These are phyloP conservation scores for Kryphioiulus occultus DNA, from an alignment of 2,888 invertebrate genomes.

Conservation along the genomic window DNA sequence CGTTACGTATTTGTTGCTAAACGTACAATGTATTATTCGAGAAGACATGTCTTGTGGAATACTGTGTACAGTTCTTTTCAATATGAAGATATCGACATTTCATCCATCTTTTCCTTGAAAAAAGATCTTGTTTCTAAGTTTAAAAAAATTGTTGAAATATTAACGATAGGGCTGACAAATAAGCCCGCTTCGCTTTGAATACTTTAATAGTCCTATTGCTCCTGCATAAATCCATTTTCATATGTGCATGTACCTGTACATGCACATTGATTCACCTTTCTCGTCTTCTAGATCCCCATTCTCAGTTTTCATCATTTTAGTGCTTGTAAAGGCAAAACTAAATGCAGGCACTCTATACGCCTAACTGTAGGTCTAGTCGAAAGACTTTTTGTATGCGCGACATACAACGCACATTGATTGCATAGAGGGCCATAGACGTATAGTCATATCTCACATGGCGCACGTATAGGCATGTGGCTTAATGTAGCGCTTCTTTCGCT, in stretches of 20 bases:
- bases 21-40: no score
- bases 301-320: constrained; percentile 5
- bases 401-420: not conserved
- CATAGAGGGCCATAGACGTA: no score
- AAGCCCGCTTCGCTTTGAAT: no score
- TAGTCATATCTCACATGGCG: not conserved
- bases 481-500: constrained; percentile 21
- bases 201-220: not conserved
- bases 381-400: not conserved
- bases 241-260: not conserved
- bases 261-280: not conserved
- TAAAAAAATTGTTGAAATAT: not conserved
- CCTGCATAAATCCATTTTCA: not conserved
- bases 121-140: no score
- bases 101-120: no score
- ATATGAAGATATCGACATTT: no score
- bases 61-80: no score
- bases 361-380: not conserved
- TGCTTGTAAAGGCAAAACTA: not conserved
- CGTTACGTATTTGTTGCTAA: no score
- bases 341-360: constrained; percentile 5
- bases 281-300: not conserved
- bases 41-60: no score
- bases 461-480: not conserved
- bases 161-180: not conserved